These are phyloP conservation scores for Podilymbus podiceps DNA, from an alignment of 2,113 vertebrate genomes.

Conservation along the genomic window DNA sequence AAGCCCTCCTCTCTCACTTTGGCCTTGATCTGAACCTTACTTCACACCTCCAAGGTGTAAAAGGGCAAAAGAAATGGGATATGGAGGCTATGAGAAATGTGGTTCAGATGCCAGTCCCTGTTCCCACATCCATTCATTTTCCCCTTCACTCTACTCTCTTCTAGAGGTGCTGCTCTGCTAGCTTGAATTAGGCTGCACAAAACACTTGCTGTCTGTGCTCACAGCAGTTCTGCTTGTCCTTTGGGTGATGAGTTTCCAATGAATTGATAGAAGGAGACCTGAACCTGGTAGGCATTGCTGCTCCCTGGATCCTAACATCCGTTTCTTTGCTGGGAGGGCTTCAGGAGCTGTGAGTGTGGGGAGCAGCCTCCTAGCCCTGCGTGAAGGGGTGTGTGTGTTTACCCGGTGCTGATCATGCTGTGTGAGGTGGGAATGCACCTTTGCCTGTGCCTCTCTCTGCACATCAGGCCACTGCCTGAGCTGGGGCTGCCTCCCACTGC, in stretches of 20 bases:
- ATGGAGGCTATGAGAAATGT: neutral
- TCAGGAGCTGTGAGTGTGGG: neutral
- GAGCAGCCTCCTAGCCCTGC: neutral
- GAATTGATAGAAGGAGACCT: neutral
- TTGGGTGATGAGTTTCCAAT: neutral
- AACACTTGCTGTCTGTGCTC: neutral
- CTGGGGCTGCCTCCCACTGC: neutral
- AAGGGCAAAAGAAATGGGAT: neutral
- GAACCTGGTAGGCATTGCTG: neutral
- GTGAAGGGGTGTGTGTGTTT: neutral
- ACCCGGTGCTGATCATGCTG: neutral
- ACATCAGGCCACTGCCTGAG: neutral
- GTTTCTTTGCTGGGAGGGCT: neutral
- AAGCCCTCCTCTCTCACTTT: neutral
- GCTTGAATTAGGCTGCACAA: neutral
- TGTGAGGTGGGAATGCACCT: neutral
- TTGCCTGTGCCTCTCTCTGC: neutral
- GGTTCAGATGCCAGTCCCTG: neutral
- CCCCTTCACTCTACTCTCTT: neutral
- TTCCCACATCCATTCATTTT: neutral
- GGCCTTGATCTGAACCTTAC: neutral
- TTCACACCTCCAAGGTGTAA: neutral
- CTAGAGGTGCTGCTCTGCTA: neutral
- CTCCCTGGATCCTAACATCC: neutral
- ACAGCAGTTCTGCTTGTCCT: neutral